Base-by-base conservation (phyloP, 1,140 invertebrate genomes). In the Drosophila trapezifrons region DNA sequence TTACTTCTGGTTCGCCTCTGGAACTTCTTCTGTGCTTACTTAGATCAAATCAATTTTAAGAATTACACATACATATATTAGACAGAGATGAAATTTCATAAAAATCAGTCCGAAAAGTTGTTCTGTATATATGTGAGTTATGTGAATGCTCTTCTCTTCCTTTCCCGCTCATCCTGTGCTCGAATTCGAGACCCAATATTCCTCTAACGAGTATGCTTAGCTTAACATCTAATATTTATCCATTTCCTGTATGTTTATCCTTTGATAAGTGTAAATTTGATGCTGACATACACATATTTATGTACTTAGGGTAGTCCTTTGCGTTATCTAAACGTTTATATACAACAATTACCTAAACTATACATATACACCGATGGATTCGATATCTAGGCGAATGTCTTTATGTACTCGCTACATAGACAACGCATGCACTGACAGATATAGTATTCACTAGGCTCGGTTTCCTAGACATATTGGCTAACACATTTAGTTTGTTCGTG, bases 261-360 rank as follows among this genome's bases (percentile, higher is more conserved):
- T 43, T 42, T 20, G 38, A 75, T 65, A 58, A 12, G 62, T 76
- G 70, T 60, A 20, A 62, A 49, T 42, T 56, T 47, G 20, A 27
- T 27, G 12, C 49, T 29, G 29, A 15, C 49, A 18, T 51, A 51
- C 13, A 32, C 42, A 47, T 43, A 47, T 46, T 66, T 69, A 32
- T 69, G 43, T 43, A 45, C 66, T 63, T 32, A 46, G 49, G 38
- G 62, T 76, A 69, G 32, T 64, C 29, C 55, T 42, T 66, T 47
- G 29, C 47, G 73, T 47, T 76, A 76, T 54, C 81, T 86, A 79
- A 69, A 71, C 45, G 25, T 73, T 15, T 89, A 89, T 89, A 27
- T 89, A 89, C 84, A 89, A 84, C 72, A 80, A 85, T 89, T 84
- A 29, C 77, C 80, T 89, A 89, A 62, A 52, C 69, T 75, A 83